Evolutionary conservation across 2,113 vertebrate species (phyloP).

Genomic region (Platysteira castanea): DNA sequence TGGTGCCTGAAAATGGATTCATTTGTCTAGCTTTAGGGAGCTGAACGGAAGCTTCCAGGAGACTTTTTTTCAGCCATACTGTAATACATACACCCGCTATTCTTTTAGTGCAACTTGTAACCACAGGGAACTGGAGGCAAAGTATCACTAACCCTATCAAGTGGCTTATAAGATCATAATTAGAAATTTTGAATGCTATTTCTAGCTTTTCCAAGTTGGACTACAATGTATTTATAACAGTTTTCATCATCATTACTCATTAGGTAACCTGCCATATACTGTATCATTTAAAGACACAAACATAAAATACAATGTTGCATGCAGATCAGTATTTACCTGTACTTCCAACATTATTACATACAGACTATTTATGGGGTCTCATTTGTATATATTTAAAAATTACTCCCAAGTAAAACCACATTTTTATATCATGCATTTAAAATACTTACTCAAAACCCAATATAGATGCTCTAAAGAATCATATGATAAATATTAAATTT

Average conservation of each 20-base stretch:
- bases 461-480: background rate
- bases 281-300: conserved; percentile 37
- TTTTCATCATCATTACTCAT: conserved; percentile 34
- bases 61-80: background rate
- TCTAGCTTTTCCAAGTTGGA: conserved; percentile 20
- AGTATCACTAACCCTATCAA: conserved; percentile 14
- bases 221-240: conserved; percentile 50
- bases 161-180: conserved; percentile 17
- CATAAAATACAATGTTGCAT: background rate
- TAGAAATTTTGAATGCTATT: conserved; percentile 41
- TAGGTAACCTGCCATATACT: background rate
- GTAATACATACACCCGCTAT: background rate
- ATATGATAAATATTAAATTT: background rate
- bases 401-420: background rate
- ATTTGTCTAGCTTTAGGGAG: background rate
- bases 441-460: background rate
- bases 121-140: background rate
- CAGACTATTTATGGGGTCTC: background rate
- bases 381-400: background rate
- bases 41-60: background rate
- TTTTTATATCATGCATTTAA: background rate
- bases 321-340: background rate
- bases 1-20: background rate
- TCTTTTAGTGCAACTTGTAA: background rate
- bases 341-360: background rate